Conservation (phyloP, 2,797 vertebrate genomes). For the Staurois parvus region DNA sequence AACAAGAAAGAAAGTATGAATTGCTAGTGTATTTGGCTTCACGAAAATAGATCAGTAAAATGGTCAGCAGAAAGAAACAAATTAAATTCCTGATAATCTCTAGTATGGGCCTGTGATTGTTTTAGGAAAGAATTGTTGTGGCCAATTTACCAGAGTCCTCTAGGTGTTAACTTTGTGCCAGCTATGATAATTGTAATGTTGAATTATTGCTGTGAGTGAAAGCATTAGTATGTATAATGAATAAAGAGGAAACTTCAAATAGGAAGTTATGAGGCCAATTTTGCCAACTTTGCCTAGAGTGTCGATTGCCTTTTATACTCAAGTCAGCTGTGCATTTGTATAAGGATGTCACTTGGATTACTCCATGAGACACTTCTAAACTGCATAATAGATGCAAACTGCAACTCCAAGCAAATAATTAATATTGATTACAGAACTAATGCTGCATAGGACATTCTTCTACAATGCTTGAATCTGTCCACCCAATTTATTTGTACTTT, state of each 20-base stretch:
- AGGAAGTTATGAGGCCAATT: not conserved
- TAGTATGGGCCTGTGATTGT: no score
- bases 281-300: not conserved
- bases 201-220: not conserved
- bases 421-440: not conserved
- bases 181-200: not conserved
- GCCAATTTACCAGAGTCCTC: no score
- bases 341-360: not conserved
- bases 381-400: not conserved
- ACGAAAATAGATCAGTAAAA: no score
- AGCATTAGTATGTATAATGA: not conserved
- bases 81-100: no score
- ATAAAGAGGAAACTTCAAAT: not conserved
- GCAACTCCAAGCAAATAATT: not conserved
- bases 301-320: not conserved
- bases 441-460: not conserved
- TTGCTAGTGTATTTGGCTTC: no score
- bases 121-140: no score
- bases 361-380: not conserved
- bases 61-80: no score
- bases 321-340: not conserved
- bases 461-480: no score
- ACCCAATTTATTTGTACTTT: no score
- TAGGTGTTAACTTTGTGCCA: no score
- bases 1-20: no score